These are phyloP conservation scores for Aricia artaxerxes DNA, from an alignment of 2,888 invertebrate genomes.

Conservation along the genomic window DNA sequence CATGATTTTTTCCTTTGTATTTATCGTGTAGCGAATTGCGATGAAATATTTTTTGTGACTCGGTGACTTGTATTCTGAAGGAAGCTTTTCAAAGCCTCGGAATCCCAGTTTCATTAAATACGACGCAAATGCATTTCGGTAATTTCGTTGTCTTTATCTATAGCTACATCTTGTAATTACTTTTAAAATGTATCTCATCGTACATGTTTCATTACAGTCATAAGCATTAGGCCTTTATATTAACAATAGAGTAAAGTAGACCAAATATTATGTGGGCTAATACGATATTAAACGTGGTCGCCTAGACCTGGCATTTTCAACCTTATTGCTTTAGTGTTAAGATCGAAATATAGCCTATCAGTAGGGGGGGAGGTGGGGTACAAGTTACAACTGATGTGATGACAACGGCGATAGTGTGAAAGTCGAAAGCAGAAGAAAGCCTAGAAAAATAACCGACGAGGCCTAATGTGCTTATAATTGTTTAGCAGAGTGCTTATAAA, in stretches of 20 bases:
- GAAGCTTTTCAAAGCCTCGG: too few relatives aligned
- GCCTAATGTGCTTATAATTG: neutral
- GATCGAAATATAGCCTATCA: neutral
- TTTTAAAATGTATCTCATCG: neutral
- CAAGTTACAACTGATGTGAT: neutral
- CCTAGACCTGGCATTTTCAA: neutral
- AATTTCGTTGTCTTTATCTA: too few relatives aligned
- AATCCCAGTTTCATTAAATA: too few relatives aligned
- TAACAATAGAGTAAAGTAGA: neutral
- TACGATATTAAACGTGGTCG: constrained; percentile 6
- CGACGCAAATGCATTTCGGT: too few relatives aligned
- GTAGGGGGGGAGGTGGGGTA: neutral
- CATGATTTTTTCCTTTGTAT: too few relatives aligned
- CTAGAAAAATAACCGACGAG: constrained; percentile 8
- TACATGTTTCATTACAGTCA: neutral
- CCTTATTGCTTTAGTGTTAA: neutral
- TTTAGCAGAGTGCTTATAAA: neutral
- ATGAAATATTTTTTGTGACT: too few relatives aligned
- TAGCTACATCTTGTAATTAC: too few relatives aligned
- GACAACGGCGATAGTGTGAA: constrained; percentile 22
- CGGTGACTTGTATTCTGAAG: too few relatives aligned
- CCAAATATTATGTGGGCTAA: constrained; percentile 21
- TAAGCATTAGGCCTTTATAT: neutral
- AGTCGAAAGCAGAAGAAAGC: constrained; percentile 22
- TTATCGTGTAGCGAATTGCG: too few relatives aligned